A percentile compares a stretch with the other conserved stretches of the same genome.
Conservation (phyloP, 2,113 vertebrate genomes). For the Nycticebus coucang region DNA sequence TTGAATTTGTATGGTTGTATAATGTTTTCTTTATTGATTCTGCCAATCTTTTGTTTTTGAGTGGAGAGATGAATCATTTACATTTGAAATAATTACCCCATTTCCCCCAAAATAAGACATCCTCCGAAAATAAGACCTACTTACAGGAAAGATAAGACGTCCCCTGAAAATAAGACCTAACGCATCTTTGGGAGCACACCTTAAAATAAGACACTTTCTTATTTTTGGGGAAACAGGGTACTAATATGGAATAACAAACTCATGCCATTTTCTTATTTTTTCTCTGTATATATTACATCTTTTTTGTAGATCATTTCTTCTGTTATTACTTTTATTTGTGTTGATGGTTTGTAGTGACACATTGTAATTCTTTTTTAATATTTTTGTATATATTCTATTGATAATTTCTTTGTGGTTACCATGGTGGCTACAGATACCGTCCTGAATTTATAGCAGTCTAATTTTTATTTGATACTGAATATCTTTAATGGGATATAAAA, state of each 20-base stretch:
- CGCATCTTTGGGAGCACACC: too few relatives aligned
- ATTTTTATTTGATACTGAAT: background rate
- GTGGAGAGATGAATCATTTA: background rate
- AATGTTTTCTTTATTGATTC: background rate
- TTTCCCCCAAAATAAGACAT: too few relatives aligned
- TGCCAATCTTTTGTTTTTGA: background rate
- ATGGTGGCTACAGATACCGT: background rate
- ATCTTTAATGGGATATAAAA: background rate
- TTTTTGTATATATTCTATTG: background rate
- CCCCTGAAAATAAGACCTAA: too few relatives aligned
- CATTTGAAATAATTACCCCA: too few relatives aligned
- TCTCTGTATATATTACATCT: background rate
- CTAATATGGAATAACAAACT: background rate
- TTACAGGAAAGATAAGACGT: too few relatives aligned
- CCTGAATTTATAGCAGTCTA: background rate
- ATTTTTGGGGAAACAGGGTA: too few relatives aligned
- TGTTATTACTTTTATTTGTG: background rate
- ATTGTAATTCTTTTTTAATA: constrained; percentile 10
- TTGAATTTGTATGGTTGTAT: background rate
- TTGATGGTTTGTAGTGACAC: background rate
- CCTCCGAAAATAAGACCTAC: too few relatives aligned
- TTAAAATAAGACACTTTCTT: too few relatives aligned
- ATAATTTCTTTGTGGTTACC: background rate
- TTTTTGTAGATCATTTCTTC: background rate
- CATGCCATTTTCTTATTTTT: background rate